These are phyloP conservation scores for Heliothis virescens DNA, from an alignment of 1,140 invertebrate species.

Conservation along the genomic window DNA sequence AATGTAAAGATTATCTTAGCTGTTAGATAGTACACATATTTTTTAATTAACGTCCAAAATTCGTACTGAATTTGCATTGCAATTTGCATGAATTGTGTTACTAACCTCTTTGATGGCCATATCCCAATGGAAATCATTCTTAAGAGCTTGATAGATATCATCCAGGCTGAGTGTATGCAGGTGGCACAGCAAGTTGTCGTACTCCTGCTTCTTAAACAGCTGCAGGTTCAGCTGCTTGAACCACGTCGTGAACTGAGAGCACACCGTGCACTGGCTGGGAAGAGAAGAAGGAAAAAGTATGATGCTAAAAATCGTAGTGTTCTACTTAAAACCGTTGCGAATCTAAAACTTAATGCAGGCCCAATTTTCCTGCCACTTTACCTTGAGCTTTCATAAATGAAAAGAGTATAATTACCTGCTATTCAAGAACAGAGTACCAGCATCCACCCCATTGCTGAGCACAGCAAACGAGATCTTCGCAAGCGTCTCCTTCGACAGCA, in stretches of 20 bases:
- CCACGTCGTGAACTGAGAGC: constrained; percentile 81
- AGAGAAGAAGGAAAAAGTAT: background rate
- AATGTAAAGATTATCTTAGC: too few relatives aligned
- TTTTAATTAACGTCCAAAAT: too few relatives aligned
- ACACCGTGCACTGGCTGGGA: constrained; percentile 70
- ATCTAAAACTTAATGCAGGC: too few relatives aligned
- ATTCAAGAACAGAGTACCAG: constrained; percentile 76
- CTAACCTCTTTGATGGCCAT: constrained; percentile 82
- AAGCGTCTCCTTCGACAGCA: constrained; percentile 72
- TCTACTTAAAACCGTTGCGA: background rate
- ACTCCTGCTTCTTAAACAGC: constrained; percentile 83
- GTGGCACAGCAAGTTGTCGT: constrained; percentile 77
- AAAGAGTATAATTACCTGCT: constrained; percentile 64
- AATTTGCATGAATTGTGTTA: too few relatives aligned
- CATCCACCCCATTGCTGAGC: constrained; percentile 76
- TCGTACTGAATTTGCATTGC: background rate
- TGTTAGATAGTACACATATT: too few relatives aligned
- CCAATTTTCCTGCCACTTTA: background rate
- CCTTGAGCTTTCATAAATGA: background rate
- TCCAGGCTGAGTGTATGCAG: constrained; percentile 67
- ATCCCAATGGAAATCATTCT: constrained; percentile 84
- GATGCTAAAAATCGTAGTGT: background rate
- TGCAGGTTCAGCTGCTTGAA: constrained; percentile 84
- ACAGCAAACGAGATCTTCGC: constrained; percentile 77
- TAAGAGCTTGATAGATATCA: constrained; percentile 68